Conservation (phyloP, 2,113 vertebrate genomes). For the Beaufortia kweichowensis region DNA sequence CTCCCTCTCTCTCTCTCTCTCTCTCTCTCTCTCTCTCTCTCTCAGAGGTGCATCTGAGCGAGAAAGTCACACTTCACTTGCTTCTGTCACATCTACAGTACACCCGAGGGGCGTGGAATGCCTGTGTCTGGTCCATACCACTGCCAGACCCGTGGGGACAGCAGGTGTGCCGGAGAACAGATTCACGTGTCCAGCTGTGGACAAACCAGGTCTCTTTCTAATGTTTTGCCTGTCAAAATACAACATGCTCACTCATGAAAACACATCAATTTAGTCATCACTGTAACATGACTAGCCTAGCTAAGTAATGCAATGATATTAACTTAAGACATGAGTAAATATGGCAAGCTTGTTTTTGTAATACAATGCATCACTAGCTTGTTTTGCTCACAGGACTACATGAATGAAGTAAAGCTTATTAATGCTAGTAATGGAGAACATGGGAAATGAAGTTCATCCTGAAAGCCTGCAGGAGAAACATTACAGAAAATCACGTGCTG, state of each 20-base stretch:
- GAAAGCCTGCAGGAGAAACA: slow-evolving; percentile 5
- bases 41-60: slow-evolving; percentile 4
- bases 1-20: no score
- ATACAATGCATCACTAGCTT: no score
- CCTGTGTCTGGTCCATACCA: not conserved
- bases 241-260: no score
- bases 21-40: slow-evolving; percentile 2
- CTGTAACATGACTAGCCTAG: no score
- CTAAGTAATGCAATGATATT: no score
- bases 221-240: no score
- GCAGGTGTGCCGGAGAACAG: slow-evolving; percentile 10
- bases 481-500: slow-evolving; percentile 22
- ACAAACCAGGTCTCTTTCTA: not conserved
- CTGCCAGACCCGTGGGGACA: slow-evolving; percentile 12
- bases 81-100: not conserved
- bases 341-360: no score
- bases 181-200: not conserved
- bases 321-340: no score
- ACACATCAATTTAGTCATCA: no score
- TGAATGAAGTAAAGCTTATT: not conserved
- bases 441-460: not conserved
- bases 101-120: not conserved
- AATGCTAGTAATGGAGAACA: slow-evolving; percentile 18
- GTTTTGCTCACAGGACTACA: slow-evolving; percentile 11
- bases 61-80: slow-evolving; percentile 17